A percentile compares a stretch with the other conserved stretches of the same genome.
These are phyloP conservation scores for Rhamphomyia laevipes DNA, from an alignment of 2,888 invertebrate species.

Conservation along the genomic window DNA sequence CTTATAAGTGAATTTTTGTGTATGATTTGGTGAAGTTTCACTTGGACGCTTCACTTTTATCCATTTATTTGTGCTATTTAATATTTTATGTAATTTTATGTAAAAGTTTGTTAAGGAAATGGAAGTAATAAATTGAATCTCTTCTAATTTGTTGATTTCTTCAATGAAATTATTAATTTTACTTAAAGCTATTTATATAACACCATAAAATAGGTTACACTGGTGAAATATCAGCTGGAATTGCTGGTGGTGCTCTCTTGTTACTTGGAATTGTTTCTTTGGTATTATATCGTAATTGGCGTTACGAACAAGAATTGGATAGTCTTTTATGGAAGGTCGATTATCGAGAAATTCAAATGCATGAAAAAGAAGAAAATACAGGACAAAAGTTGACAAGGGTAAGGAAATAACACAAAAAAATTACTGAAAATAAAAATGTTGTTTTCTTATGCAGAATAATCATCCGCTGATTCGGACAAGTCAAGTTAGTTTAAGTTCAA, in stretches of 20 bases:
- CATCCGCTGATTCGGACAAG: slow-evolving; percentile 65
- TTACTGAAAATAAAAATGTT: background rate
- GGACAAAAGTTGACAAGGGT: slow-evolving; percentile 34
- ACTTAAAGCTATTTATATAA: too few relatives aligned
- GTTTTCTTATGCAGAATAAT: slow-evolving; percentile 33
- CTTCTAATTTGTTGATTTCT: too few relatives aligned
- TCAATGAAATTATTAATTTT: too few relatives aligned
- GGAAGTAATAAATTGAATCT: too few relatives aligned
- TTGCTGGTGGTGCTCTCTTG: slow-evolving; percentile 63
- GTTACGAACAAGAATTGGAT: slow-evolving; percentile 86
- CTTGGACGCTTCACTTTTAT: too few relatives aligned
- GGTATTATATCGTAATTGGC: slow-evolving; percentile 80
- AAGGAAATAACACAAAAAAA: slow-evolving; percentile 6
- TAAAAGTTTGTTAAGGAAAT: too few relatives aligned
- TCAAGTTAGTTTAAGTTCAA: slow-evolving; percentile 85
- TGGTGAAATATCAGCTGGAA: slow-evolving; percentile 68
- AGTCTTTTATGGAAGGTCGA: slow-evolving; percentile 91
- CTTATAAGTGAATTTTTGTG: too few relatives aligned
- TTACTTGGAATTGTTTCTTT: slow-evolving; percentile 60
- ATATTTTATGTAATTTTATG: too few relatives aligned
- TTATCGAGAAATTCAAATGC: slow-evolving; percentile 74
- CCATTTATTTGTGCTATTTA: too few relatives aligned
- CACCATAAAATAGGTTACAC: slow-evolving; percentile 74
- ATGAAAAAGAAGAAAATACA: slow-evolving; percentile 42
- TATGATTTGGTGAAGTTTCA: too few relatives aligned